Conservation (phyloP, 2,797 vertebrate genomes). For the Choloepus didactylus region DNA sequence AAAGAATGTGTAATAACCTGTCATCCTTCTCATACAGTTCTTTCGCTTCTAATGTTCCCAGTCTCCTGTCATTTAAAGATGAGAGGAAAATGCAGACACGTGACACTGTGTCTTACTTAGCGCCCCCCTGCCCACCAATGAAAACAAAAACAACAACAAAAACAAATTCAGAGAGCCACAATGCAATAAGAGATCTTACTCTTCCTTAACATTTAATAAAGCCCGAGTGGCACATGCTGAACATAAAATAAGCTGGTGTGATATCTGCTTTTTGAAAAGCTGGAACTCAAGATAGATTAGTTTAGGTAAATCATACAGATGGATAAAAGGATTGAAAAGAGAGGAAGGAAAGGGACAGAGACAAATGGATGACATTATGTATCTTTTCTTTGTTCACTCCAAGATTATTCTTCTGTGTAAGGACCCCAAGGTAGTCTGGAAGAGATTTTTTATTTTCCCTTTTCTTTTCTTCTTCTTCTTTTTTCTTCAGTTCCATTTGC, state of each 20-base stretch:
- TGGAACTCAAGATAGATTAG: not conserved
- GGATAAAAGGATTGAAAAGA: not conserved
- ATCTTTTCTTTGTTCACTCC: not conserved
- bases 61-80: not conserved
- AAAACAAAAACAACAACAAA: not conserved
- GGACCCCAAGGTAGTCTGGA: not conserved
- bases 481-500: not conserved
- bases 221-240: not conserved
- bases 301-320: not conserved
- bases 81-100: not conserved
- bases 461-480: not conserved
- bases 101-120: not conserved
- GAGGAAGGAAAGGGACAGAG: not conserved
- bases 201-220: not conserved
- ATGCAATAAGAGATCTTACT: not conserved
- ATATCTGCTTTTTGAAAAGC: not conserved
- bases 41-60: not conserved
- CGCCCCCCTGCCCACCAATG: not conserved
- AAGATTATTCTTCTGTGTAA: not conserved
- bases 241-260: not conserved
- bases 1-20: not conserved
- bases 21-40: not conserved
- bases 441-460: not conserved
- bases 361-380: not conserved
- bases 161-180: not conserved